These are phyloP conservation scores for Acleris literana DNA, from an alignment of 2,888 invertebrate species.

Conservation along the genomic window DNA sequence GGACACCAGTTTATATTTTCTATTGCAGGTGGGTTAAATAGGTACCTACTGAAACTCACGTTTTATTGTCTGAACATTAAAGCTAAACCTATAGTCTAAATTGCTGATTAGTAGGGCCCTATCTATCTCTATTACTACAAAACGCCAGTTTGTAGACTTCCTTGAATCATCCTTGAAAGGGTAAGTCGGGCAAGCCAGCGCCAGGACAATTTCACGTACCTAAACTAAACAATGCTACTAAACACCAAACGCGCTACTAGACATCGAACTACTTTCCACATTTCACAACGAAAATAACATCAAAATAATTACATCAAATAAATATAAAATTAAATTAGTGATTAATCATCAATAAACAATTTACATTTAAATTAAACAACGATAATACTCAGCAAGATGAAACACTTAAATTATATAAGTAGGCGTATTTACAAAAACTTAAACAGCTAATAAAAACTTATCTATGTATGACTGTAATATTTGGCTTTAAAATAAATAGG, in stretches of 20 bases:
- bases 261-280: conserved; percentile 54
- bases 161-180: conserved; percentile 32
- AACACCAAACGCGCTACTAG: conserved; percentile 58
- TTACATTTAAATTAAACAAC: conserved; percentile 78
- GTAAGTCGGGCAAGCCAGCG: conserved; percentile 39
- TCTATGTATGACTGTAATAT: conserved; percentile 84
- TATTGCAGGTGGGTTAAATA: conserved; percentile 37
- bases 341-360: conserved; percentile 61
- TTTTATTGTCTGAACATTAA: conserved; percentile 28
- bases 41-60: conserved; percentile 15
- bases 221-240: conserved; percentile 39
- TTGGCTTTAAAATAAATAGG: conserved; percentile 83
- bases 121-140: not conserved
- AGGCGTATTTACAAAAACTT: conserved; percentile 78
- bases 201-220: conserved; percentile 24
- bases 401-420: conserved; percentile 67
- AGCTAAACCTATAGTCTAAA: conserved; percentile 34
- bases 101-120: conserved; percentile 11
- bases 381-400: conserved; percentile 77
- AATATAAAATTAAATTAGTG: conserved; percentile 65
- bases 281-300: conserved; percentile 65
- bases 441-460: conserved; percentile 74
- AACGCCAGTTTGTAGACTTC: not conserved
- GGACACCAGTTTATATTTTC: conserved; percentile 14
- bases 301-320: conserved; percentile 77